Evolutionary conservation across 2,888 invertebrate genomes (phyloP).

Genomic region (Oeneis ivallda): DNA sequence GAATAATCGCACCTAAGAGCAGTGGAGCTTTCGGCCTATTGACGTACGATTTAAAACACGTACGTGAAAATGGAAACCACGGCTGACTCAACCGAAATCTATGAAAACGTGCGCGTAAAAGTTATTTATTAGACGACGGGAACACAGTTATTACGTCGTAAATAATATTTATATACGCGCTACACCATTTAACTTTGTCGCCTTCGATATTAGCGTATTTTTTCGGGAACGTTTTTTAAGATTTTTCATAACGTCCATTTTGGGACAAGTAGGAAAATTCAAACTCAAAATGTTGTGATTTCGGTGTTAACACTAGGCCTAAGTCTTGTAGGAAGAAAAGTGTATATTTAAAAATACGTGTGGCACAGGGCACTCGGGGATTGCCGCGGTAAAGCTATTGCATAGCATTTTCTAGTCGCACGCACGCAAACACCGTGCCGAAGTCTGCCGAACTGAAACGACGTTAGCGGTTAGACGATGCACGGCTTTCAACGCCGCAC

Average conservation of each 20-base stretch:
- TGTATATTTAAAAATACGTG: too few species aligned
- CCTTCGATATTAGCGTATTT: slow-evolving; percentile 28
- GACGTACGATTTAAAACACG: slow-evolving; percentile 2
- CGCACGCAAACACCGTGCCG: too few species aligned
- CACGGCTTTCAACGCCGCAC: too few species aligned
- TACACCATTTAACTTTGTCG: slow-evolving; percentile 46
- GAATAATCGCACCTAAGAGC: neutral
- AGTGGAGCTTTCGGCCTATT: neutral
- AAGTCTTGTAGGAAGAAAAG: too few species aligned
- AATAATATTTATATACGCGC: slow-evolving; percentile 50
- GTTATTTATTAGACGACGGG: slow-evolving; percentile 44
- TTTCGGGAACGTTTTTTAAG: slow-evolving; percentile 23
- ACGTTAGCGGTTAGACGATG: too few species aligned
- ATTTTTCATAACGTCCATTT: slow-evolving; percentile 11
- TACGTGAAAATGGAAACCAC: slow-evolving; percentile 24
- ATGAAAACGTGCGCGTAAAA: slow-evolving; percentile 36
- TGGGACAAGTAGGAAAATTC: slow-evolving; percentile 3
- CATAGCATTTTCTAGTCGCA: too few species aligned
- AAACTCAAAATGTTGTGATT: neutral
- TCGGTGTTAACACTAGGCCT: too few species aligned
- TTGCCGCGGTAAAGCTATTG: too few species aligned
- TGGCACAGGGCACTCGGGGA: too few species aligned
- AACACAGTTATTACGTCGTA: slow-evolving; percentile 50
- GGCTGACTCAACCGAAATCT: slow-evolving; percentile 28
- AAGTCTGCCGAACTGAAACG: too few species aligned